Percentiles rank a stretch among this genome's conserved stretches.
Evolutionary conservation across 92 coral and sea anemone genomes (phyloP).

Genomic region (Palythoa grandis): DNA sequence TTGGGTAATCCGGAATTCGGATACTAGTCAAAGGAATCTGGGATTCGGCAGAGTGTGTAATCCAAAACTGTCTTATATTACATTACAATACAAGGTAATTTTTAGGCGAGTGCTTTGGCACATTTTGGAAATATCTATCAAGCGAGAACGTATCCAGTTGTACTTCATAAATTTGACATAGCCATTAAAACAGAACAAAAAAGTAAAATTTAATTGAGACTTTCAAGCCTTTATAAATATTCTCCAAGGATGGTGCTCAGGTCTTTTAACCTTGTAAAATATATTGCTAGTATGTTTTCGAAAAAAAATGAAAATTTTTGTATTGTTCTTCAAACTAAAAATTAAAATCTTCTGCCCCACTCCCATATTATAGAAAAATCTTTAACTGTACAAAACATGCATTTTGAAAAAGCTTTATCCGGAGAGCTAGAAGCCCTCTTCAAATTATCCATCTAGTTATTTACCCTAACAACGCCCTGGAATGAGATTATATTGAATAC

Average conservation of each 20-base stretch:
- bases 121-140: too few species aligned
- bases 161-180: too few species aligned
- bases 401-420: not conserved
- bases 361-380: not conserved
- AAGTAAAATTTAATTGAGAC: too few species aligned
- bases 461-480: not conserved
- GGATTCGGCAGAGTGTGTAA: too few species aligned
- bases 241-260: not conserved
- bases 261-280: not conserved
- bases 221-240: too few species aligned
- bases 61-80: too few species aligned
- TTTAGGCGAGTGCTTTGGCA: too few species aligned
- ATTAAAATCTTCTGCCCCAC: not conserved
- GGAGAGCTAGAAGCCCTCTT: not conserved
- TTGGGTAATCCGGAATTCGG: too few species aligned
- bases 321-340: not conserved
- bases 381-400: conserved; percentile 13
- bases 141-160: too few species aligned
- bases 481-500: not conserved
- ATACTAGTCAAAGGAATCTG: too few species aligned
- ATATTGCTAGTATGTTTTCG: not conserved
- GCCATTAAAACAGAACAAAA: too few species aligned
- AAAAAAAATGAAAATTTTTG: not conserved
- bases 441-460: not conserved
- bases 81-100: too few species aligned